A percentile compares a stretch with the other conserved stretches of the same genome.
Conservation (phyloP, 1,140 invertebrate genomes). For the Drosophila nikananu region DNA sequence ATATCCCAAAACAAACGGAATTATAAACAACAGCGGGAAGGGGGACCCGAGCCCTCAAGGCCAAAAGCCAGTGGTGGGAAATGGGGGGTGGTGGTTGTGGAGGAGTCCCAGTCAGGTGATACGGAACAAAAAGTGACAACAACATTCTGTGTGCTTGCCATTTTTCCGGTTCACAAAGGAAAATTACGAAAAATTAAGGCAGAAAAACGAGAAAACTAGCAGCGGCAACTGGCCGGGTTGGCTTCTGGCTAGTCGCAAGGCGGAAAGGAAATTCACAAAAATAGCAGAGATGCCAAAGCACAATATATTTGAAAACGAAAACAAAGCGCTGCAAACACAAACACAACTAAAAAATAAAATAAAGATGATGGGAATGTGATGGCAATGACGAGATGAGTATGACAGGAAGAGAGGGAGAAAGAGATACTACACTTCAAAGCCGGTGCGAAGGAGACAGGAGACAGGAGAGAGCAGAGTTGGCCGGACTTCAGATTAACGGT, state of each 20-base stretch:
- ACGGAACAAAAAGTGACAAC: slow-evolving; percentile 29
- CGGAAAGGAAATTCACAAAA: slow-evolving; percentile 45
- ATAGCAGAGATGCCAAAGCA: slow-evolving; percentile 24
- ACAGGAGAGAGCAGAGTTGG: background rate
- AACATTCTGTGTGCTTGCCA: slow-evolving; percentile 12
- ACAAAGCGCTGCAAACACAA: slow-evolving; percentile 17
- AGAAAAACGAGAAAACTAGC: slow-evolving; percentile 24
- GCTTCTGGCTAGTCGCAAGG: slow-evolving; percentile 10
- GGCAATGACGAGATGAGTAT: slow-evolving; percentile 6
- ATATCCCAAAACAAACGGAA: slow-evolving; percentile 20
- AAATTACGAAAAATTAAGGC: slow-evolving; percentile 36
- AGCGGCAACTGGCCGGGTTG: background rate
- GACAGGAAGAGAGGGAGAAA: slow-evolving; percentile 1
- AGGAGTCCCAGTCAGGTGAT: slow-evolving; percentile 30
- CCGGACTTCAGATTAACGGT: slow-evolving; percentile 10
- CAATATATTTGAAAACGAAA: slow-evolving; percentile 35
- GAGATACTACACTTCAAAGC: background rate
- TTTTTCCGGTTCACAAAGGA: slow-evolving; percentile 37
- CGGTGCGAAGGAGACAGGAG: slow-evolving; percentile 6
- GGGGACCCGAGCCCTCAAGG: slow-evolving; percentile 11
- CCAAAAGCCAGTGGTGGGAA: background rate
- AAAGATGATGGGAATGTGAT: slow-evolving; percentile 11
- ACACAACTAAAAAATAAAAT: slow-evolving; percentile 2
- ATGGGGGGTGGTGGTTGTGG: background rate
- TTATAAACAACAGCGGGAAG: slow-evolving; percentile 30